Evolutionary conservation across 2,797 vertebrate species (phyloP).

Genomic region (Pempheris klunzingeri): DNA sequence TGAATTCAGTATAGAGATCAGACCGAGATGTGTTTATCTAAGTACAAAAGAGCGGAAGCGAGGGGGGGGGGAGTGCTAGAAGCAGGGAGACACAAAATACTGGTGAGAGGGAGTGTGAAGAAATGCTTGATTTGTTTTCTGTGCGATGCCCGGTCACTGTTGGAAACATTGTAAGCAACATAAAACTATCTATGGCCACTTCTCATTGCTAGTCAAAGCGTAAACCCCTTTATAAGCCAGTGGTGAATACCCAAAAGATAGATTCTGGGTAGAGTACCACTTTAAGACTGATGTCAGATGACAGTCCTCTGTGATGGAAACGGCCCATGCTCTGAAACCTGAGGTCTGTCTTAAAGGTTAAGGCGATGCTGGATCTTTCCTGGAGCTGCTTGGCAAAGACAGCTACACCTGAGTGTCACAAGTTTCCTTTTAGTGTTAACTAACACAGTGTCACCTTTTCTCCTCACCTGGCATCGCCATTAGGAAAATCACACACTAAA

Average conservation of each 20-base stretch:
- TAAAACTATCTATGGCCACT: neutral
- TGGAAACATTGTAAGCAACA: conserved; percentile 10
- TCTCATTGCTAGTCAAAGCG: neutral
- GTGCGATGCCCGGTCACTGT: neutral
- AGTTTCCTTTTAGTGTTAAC: conserved; percentile 50
- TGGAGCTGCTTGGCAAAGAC: conserved; percentile 38
- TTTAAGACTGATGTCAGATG: conserved; percentile 43
- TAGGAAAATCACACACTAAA: neutral
- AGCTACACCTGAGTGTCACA: conserved; percentile 36
- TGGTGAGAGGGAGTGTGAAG: neutral
- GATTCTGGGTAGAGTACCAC: conserved; percentile 7
- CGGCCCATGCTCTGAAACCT: conserved; percentile 40
- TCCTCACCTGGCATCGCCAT: conserved; percentile 32
- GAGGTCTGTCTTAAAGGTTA: conserved; percentile 58
- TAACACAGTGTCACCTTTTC: conserved; percentile 45
- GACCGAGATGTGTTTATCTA: conserved; percentile 10
- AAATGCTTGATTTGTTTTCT: conserved; percentile 1
- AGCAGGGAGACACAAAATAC: conserved; percentile 13
- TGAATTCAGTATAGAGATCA: conserved; percentile 17
- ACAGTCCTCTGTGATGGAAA: conserved; percentile 51
- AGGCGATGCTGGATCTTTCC: conserved; percentile 18
- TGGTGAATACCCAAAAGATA: neutral
- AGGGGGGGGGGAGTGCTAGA: neutral
- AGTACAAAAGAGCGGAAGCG: conserved; percentile 27
- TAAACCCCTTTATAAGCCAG: neutral